Conservation (phyloP, 2,797 vertebrate genomes). For the Rhynchotus rufescens region DNA sequence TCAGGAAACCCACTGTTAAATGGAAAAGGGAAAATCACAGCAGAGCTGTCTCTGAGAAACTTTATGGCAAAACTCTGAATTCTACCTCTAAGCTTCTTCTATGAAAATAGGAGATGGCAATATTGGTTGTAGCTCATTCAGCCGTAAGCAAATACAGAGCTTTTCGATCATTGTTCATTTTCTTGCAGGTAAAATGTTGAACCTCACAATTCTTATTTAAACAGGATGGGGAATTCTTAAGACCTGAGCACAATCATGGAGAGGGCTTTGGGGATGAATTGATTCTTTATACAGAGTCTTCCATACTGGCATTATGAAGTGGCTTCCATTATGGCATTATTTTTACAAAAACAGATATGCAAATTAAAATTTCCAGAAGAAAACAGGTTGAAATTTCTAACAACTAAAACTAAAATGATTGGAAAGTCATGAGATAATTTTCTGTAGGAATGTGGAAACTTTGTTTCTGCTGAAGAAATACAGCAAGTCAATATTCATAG, state of each 20-base stretch:
- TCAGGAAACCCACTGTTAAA: neutral
- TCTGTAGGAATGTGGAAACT: neutral
- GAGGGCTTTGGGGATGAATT: neutral
- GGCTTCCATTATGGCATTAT: too few relatives aligned
- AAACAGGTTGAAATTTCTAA: neutral
- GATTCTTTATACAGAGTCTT: neutral
- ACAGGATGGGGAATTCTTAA: neutral
- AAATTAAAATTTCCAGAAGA: constrained; percentile 2
- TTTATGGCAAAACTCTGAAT: neutral
- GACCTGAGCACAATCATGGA: neutral
- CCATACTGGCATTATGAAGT: too few relatives aligned
- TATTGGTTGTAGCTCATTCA: neutral
- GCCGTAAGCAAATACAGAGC: neutral
- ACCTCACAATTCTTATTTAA: neutral
- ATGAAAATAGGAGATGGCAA: neutral
- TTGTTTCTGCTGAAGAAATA: neutral
- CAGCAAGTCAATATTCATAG: neutral
- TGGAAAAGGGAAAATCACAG: neutral
- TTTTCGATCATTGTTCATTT: neutral
- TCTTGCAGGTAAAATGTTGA: neutral
- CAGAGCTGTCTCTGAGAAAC: neutral
- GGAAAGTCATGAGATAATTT: neutral
- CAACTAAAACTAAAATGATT: neutral
- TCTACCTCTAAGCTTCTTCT: neutral
- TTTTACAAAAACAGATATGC: neutral